A percentile compares a stretch with the other conserved stretches of the same genome.
Evolutionary conservation across 2,113 vertebrate genomes (phyloP).

Genomic region (Atrichornis clamosus): DNA sequence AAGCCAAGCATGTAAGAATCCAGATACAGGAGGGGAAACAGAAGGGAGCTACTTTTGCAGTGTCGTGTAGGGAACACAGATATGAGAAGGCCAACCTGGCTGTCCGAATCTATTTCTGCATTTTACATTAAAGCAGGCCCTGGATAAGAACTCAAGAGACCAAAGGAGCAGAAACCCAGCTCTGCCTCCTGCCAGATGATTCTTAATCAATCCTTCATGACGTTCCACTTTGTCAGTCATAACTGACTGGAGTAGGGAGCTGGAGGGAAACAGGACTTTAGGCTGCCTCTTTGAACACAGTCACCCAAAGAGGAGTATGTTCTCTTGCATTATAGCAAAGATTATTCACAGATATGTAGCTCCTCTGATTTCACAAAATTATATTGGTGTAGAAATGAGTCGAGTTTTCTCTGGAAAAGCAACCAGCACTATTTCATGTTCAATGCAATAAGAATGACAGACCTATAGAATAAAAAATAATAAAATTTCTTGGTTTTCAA

Average conservation of each 20-base stretch:
- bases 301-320: fast-evolving
- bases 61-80: too few relatives aligned
- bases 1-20: background rate
- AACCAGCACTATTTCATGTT: background rate
- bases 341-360: background rate
- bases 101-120: background rate
- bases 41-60: background rate
- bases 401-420: background rate
- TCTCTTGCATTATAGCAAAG: background rate
- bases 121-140: background rate
- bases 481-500: background rate
- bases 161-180: background rate
- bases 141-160: background rate
- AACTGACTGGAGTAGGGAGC: background rate
- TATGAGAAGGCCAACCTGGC: background rate
- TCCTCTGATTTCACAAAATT: background rate
- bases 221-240: background rate
- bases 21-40: background rate
- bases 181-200: background rate
- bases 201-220: background rate
- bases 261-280: background rate
- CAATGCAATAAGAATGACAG: background rate
- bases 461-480: background rate
- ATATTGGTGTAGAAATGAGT: background rate
- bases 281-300: background rate